Conservation (phyloP, 2,888 invertebrate species). For the Phlogophora meticulosa region DNA sequence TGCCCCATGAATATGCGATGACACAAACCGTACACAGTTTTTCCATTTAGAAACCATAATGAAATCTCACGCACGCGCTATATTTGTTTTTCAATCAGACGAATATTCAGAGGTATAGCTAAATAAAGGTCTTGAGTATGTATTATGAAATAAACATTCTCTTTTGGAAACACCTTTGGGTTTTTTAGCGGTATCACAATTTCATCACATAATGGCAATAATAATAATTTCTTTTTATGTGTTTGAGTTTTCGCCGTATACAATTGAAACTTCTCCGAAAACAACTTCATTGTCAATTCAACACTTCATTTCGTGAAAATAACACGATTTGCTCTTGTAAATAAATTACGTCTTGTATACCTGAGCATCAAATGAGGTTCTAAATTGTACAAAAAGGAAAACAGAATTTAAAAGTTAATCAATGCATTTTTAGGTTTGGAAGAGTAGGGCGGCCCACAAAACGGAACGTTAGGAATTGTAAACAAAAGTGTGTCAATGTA, state of each 20-base stretch:
- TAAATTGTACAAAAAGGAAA: conserved; percentile 67
- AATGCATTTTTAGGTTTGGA: conserved; percentile 48
- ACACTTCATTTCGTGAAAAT: conserved; percentile 76
- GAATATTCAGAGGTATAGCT: conserved; percentile 70
- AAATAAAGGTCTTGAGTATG: conserved; percentile 33
- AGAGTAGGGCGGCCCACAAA: conserved; percentile 22
- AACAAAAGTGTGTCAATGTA: conserved; percentile 52
- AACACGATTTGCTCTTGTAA: conserved; percentile 76
- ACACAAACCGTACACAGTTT: conserved; percentile 90
- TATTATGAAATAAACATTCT: conserved; percentile 21
- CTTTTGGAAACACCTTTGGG: conserved; percentile 2
- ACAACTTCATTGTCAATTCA: conserved; percentile 76
- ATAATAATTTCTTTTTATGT: conserved; percentile 37
- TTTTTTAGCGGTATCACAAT: neutral
- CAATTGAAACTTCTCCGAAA: conserved; percentile 52
- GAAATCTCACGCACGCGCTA: conserved; percentile 86
- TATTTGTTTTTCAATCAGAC: conserved; percentile 86
- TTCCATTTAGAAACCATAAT: conserved; percentile 89
- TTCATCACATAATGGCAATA: conserved; percentile 28
- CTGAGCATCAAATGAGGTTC: conserved; percentile 75
- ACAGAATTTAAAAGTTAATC: conserved; percentile 72
- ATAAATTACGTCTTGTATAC: conserved; percentile 77
- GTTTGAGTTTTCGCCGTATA: conserved; percentile 25
- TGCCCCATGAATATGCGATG: conserved; percentile 91
- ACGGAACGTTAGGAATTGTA: conserved; percentile 26